Base-by-base conservation (phyloP, 2,113 vertebrate genomes). In the Thalassoma bifasciatum region DNA sequence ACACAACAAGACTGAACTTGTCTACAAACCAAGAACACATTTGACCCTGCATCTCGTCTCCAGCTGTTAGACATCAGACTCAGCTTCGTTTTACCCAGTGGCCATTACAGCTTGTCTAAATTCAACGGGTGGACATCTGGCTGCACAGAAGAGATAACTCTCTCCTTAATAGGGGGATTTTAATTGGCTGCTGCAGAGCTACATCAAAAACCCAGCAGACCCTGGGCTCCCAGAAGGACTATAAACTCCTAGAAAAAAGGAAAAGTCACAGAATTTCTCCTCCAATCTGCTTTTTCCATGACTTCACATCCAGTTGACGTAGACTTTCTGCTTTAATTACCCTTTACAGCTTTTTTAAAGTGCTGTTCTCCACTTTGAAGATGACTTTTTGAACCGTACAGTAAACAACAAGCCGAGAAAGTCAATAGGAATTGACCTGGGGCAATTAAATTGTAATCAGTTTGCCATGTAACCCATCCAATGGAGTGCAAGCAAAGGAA, bases 41-140 rank as follows among this genome's bases (percentile, higher is more conserved):
- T 64, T 66, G 58, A 50, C 61, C 60, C 54, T 44, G 71, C 71
- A 64, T 88, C 69, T 84, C 61, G 13, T 67, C 77, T 91, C 77
- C 86, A 90, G 85, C 80, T 88, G 88, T 68, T 64, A 81, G 46
- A 67, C 85, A 77, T 74, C 60, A 49, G 70, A 82, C 77, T 66
- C 69, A 62, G 66, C 73, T 75, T 83, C 69, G 26, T 83, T 78
- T 70, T 74, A 76, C 68, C 84, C 82, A 78, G 66, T 86, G 78
- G 86, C 73, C 68, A 83, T 79, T 89, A 82, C 75, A 79, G 87
- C 80, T 71, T 71, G 74, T 85, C 85, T 89, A 64, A 80, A 90
- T 68, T 81, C 89, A 89, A 87, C 85, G 83, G 74, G 86, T 91
- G 85, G 88, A 91, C 91, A 92, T 92, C 88, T 91, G 91, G 87